Conservation (phyloP, 2,888 invertebrate species). For the Cryptocephalus primarius region DNA sequence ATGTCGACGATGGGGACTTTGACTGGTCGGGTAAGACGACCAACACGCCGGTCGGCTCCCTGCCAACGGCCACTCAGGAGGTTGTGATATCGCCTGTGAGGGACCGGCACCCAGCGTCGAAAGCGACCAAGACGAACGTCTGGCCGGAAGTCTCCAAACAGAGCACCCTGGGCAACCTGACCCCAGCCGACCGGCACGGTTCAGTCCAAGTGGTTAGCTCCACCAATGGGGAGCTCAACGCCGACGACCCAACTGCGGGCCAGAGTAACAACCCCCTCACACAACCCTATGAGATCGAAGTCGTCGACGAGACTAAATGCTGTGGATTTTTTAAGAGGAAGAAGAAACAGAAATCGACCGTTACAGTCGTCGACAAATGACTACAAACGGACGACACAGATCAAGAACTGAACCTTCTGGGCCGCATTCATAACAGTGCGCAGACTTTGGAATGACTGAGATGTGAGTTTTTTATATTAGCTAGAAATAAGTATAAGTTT, state of each 20-base stretch:
- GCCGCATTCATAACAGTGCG: conserved; percentile 37
- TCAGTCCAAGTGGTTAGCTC: conserved; percentile 98
- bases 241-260: conserved; percentile 92
- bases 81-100: conserved; percentile 83
- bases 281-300: conserved; percentile 83
- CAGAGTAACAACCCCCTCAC: conserved; percentile 97
- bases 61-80: conserved; percentile 87
- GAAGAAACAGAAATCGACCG: conserved; percentile 75
- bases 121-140: conserved; percentile 58
- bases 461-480: conserved; percentile 20
- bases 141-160: conserved; percentile 81
- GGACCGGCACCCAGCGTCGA: conserved; percentile 74
- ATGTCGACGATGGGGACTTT: conserved; percentile 83
- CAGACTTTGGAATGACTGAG: conserved; percentile 25
- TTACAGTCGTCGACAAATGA: conserved; percentile 30
- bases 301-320: conserved; percentile 97
- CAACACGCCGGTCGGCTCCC: conserved; percentile 84
- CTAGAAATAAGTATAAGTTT: too few species aligned
- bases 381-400: conserved; percentile 40
- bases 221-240: conserved; percentile 89
- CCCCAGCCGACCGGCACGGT: conserved; percentile 92
- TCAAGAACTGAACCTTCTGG: conserved; percentile 37
- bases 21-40: conserved; percentile 83
- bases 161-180: conserved; percentile 72
- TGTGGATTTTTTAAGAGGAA: conserved; percentile 98